These are phyloP conservation scores for Meiosimyza decipiens DNA, from an alignment of 2,888 invertebrate species.

Conservation along the genomic window DNA sequence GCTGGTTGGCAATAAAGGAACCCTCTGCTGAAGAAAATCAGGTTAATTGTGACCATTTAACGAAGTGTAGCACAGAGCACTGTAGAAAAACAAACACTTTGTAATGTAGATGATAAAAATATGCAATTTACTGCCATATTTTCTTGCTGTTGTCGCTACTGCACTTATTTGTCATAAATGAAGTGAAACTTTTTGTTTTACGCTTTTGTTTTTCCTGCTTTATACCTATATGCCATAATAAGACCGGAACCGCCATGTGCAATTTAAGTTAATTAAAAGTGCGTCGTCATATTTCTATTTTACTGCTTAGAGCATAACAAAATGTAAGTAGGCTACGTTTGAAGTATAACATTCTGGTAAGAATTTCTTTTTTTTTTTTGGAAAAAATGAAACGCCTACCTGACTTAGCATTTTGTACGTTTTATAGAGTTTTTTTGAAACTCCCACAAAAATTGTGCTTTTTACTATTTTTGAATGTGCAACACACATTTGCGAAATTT, in stretches of 20 bases:
- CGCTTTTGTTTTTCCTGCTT: conserved; percentile 29
- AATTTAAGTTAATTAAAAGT: too few species aligned
- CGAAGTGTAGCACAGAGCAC: conserved; percentile 27
- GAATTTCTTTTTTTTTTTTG: too few species aligned
- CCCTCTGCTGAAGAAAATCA: conserved; percentile 42
- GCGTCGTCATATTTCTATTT: too few species aligned
- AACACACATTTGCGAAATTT: too few species aligned
- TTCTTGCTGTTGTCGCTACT: conserved; percentile 45
- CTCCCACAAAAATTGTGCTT: too few species aligned
- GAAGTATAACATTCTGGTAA: too few species aligned
- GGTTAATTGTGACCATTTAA: conserved; percentile 54
- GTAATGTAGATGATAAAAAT: conserved; percentile 39
- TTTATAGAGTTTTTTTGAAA: too few species aligned
- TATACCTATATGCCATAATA: conserved; percentile 40
- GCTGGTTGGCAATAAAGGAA: conserved; percentile 4
- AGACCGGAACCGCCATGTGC: conserved; percentile 8
- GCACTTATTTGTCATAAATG: not conserved
- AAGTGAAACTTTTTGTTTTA: not conserved
- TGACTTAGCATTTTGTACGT: too few species aligned
- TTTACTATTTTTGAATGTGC: too few species aligned
- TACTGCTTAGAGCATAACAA: too few species aligned
- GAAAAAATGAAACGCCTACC: too few species aligned
- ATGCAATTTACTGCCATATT: conserved; percentile 54
- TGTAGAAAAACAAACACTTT: conserved; percentile 14
- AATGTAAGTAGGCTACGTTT: too few species aligned